Conservation (phyloP, 2,888 invertebrate species). For the Ornithoptera alexandrae region DNA sequence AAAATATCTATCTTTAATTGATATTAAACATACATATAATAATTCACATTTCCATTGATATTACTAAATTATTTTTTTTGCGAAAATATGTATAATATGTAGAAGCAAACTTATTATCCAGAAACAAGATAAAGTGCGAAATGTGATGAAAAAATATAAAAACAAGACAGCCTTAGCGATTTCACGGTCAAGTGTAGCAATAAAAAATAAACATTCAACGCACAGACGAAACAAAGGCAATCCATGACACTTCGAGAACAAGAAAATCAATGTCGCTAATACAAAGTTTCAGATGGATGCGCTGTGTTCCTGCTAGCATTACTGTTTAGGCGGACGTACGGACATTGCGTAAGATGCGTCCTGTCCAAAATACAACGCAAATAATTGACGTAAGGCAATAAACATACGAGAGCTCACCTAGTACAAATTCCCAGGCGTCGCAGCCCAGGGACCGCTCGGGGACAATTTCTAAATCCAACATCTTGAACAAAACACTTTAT, state of each 20-base stretch:
- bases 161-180: slow-evolving; percentile 56
- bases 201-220: slow-evolving; percentile 62
- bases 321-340: slow-evolving; percentile 39
- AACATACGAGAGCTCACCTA: slow-evolving; percentile 86
- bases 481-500: slow-evolving; percentile 85
- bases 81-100: neutral
- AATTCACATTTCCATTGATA: neutral
- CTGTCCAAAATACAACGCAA: slow-evolving; percentile 75
- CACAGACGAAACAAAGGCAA: slow-evolving; percentile 66
- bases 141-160: slow-evolving; percentile 49
- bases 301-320: slow-evolving; percentile 30
- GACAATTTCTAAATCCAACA: slow-evolving; percentile 98
- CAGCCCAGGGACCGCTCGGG: slow-evolving; percentile 97
- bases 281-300: slow-evolving; percentile 28
- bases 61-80: neutral
- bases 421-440: slow-evolving; percentile 98
- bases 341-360: slow-evolving; percentile 70
- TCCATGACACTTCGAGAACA: slow-evolving; percentile 55
- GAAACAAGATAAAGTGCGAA: slow-evolving; percentile 36
- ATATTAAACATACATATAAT: too few species aligned
- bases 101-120: slow-evolving; percentile 19
- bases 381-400: slow-evolving; percentile 75
- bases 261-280: slow-evolving; percentile 66
- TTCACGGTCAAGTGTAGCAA: slow-evolving; percentile 76
- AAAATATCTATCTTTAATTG: too few species aligned